These are phyloP conservation scores for Acleris holmiana DNA, from an alignment of 2,888 invertebrate genomes.

Conservation along the genomic window DNA sequence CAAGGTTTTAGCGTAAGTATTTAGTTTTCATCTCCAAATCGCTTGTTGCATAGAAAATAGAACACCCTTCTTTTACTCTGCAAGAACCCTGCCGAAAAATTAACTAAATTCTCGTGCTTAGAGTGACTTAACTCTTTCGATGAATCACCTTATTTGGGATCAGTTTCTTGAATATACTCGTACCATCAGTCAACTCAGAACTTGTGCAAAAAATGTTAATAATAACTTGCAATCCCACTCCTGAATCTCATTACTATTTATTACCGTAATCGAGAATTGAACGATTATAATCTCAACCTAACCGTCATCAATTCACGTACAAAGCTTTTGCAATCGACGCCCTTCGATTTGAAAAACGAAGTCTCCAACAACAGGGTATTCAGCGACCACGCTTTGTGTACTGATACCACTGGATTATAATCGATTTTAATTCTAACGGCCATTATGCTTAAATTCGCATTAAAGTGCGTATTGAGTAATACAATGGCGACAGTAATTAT, in stretches of 20 bases:
- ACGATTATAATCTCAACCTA: constrained; percentile 26
- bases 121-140: too few species aligned
- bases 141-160: too few species aligned
- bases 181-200: too few species aligned
- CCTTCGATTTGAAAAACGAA: constrained; percentile 45
- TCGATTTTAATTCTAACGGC: constrained; percentile 19
- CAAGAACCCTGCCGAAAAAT: too few species aligned
- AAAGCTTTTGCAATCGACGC: constrained; percentile 51
- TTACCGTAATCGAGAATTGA: constrained; percentile 16
- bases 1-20: too few species aligned
- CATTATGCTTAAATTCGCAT: constrained; percentile 27
- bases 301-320: constrained; percentile 40
- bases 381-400: constrained; percentile 29
- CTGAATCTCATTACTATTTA: background rate
- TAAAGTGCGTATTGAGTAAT: constrained; percentile 13
- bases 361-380: constrained; percentile 50
- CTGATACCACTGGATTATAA: constrained; percentile 21
- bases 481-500: constrained; percentile 14
- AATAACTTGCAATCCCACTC: background rate
- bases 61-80: too few species aligned
- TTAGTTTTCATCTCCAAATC: too few species aligned
- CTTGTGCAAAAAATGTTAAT: too few species aligned
- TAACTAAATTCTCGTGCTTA: too few species aligned
- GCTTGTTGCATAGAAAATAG: too few species aligned
- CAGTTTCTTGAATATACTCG: too few species aligned